These are phyloP conservation scores for Philypnodon macrostomus DNA, from an alignment of 2,797 vertebrate species.

Conservation along the genomic window DNA sequence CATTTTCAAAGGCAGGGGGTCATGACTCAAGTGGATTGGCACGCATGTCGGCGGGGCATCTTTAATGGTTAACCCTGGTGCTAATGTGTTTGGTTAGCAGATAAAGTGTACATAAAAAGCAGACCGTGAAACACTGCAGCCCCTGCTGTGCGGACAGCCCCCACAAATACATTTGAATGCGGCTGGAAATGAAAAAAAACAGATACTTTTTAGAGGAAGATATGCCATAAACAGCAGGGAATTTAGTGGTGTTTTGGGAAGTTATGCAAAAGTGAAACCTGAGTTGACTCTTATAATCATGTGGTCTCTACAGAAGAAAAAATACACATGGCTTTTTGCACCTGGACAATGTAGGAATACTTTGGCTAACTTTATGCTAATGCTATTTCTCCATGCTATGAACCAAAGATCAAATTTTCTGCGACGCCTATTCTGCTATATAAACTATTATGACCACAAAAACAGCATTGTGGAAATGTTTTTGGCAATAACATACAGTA, in stretches of 20 bases:
- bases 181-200: constrained; percentile 49
- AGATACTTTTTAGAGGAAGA: constrained; percentile 28
- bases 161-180: constrained; percentile 42
- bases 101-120: constrained; percentile 52
- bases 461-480: too few species aligned
- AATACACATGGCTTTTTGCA: constrained; percentile 4
- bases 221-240: constrained; percentile 42
- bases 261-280: constrained; percentile 35
- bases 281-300: constrained; percentile 19
- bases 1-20: constrained; percentile 56
- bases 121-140: constrained; percentile 43
- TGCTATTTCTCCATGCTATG: background rate
- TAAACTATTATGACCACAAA: too few species aligned
- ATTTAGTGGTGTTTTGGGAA: constrained; percentile 48
- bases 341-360: constrained; percentile 1
- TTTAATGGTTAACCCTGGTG: constrained; percentile 42
- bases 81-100: constrained; percentile 25
- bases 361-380: background rate
- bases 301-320: constrained; percentile 5
- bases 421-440: too few species aligned
- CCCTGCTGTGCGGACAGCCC: constrained; percentile 32
- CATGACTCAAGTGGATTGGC: constrained; percentile 46
- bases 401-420: too few species aligned
- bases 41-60: constrained; percentile 31
- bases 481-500: too few species aligned